Base-by-base conservation (phyloP, 2,797 vertebrate species). In the Xenopus petersii region DNA sequence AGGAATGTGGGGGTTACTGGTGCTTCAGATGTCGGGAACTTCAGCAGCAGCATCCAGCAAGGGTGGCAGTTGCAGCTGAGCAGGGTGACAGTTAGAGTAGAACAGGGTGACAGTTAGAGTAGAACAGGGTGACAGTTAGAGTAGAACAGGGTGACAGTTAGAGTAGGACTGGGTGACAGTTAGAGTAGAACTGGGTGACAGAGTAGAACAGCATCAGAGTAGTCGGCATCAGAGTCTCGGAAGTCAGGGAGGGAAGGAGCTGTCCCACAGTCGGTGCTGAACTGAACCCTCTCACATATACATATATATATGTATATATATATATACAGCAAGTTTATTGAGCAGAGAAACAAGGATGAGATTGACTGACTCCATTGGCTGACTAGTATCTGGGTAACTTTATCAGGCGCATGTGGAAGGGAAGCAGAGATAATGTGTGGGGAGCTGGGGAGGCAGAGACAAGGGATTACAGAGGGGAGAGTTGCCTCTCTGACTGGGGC, bases 181-280 rank as follows among this genome's bases (percentile, higher is more conserved):
- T 49, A 36, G 13, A 3, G 64, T 16, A 30, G 26, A 4, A 30
- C 26, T 2, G 26, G 26, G 26, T 30, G 26, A 4, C 26, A 30
- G 26, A 2, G 26, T 30, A 30, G 26, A 4, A 30, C 26, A 3
- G 6, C 33, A 36, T 36, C 6, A 6, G 6, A 6, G 33, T 36
- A 36, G 64, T 16, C 4, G 9, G 21, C 15, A 21, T 30, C 4
- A 13, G 47, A 16, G 36, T 5, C 6, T 9, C 4, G 0, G 36
- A 26, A 49, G 48, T 46, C 56, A 73, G 8, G 36, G 6, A 42
- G 36, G 36, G 8, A 9, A 42, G 36, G 84, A 58, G 56, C 56
- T 58, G 56, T 58, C 16, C 56, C 56, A 2, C 9, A n/a, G 17
- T n/a, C 17, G 13, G 86, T 85, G 83, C 85, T 88, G 86, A 86